Evolutionary conservation across 2,888 invertebrate genomes (phyloP).

Genomic region (Plemyria rubiginata): DNA sequence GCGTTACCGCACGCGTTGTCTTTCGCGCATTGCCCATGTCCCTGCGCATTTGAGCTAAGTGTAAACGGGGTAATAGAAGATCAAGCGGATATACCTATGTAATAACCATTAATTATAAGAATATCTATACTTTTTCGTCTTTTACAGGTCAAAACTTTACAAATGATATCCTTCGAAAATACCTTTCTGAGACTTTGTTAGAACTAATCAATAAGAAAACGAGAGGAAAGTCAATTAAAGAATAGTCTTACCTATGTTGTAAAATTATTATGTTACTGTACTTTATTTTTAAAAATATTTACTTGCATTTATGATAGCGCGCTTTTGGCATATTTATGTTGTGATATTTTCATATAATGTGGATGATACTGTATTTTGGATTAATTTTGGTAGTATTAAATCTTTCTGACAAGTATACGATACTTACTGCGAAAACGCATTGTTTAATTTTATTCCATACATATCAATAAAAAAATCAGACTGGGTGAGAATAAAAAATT

Average conservation of each 20-base stretch:
- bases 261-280: slow-evolving; percentile 74
- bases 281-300: slow-evolving; percentile 76
- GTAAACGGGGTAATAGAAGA: no score
- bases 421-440: slow-evolving; percentile 61
- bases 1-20: no score
- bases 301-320: slow-evolving; percentile 75
- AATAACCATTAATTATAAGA: no score
- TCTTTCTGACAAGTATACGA: slow-evolving; percentile 79
- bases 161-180: slow-evolving; percentile 40
- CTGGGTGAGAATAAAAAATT: no score
- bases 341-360: slow-evolving; percentile 78
- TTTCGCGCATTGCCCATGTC: no score
- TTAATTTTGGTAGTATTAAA: slow-evolving; percentile 77
- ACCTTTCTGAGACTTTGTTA: slow-evolving; percentile 50
- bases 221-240: slow-evolving; percentile 54
- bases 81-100: no score
- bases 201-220: slow-evolving; percentile 60
- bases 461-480: no score
- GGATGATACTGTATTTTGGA: slow-evolving; percentile 78
- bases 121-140: slow-evolving; percentile 2
- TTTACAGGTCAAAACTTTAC: slow-evolving; percentile 39
- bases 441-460: slow-evolving; percentile 41
- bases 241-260: slow-evolving; percentile 66
- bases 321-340: slow-evolving; percentile 79
- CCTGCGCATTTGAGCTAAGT: no score